Percentiles rank a stretch among this genome's conserved stretches.
Conservation (phyloP, 2,888 invertebrate species). For the Anaspis maculata region DNA sequence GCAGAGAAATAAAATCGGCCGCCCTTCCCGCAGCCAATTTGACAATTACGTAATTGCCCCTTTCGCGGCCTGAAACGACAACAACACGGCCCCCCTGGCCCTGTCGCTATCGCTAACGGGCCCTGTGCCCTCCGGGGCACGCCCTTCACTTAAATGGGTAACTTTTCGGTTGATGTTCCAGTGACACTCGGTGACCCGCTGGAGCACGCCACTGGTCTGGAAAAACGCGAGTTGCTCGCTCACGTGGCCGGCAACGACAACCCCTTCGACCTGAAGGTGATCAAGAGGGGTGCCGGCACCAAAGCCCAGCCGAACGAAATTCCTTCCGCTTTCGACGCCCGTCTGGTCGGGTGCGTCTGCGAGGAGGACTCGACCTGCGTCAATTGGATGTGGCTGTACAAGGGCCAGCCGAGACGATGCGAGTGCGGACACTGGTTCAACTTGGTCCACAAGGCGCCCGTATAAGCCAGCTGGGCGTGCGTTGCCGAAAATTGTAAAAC, state of each 20-base stretch:
- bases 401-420: constrained; percentile 83
- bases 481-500: constrained; percentile 1
- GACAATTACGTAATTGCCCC: constrained; percentile 35
- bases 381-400: constrained; percentile 93
- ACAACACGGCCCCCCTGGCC: too few species aligned
- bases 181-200: constrained; percentile 75
- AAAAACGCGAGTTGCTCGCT: constrained; percentile 83
- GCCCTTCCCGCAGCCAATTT: constrained; percentile 4
- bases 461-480: constrained; percentile 50
- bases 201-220: constrained; percentile 89
- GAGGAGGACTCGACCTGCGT: constrained; percentile 87
- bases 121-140: too few species aligned
- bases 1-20: too few species aligned
- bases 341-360: constrained; percentile 92
- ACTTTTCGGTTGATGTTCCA: constrained; percentile 31
- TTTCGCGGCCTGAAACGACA: background rate
- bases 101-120: too few species aligned
- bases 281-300: constrained; percentile 72
- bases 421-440: constrained; percentile 97
- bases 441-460: constrained; percentile 67
- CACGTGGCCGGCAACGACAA: constrained; percentile 81
- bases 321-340: constrained; percentile 81
- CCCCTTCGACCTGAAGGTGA: constrained; percentile 75
- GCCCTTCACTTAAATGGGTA: constrained; percentile 3
- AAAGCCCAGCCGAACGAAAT: constrained; percentile 80